Evolutionary conservation across 2,888 invertebrate genomes (phyloP), one percentile per base, ranked within the genome.

Genomic region (Tipula unca): DNA sequence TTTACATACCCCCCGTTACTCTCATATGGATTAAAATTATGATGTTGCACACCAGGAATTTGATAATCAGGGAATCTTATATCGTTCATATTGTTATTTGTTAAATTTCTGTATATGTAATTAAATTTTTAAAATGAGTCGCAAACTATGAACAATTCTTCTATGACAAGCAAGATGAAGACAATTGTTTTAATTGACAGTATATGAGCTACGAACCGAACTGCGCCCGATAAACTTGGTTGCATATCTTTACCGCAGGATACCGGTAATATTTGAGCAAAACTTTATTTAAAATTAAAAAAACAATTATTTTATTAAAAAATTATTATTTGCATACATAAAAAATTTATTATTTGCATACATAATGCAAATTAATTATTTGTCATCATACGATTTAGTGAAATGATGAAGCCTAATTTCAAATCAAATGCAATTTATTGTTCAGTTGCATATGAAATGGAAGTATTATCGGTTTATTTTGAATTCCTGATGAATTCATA

Each of bases 1-100:
- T 85, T 86, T 87, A 87, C 90, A 92, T 92, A 95, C 95, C 95
- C 95, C 92, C 95, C 95, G 89, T 96, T 96, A 87, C 95, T 94
- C 85, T 94, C 93, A 88, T 96, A 96, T 0, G 95, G 95, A 84
- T 91, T 92, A 88, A 94, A 94, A 86, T 92, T 90, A 32, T 91
- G 91, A 86, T 91, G 91, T 69, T 69, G 25, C 86, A 90, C 91
- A 32, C 90, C 91, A 83, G 90, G 90, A n/a, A 90, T 89, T 87
- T 89, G 88, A 86, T 91, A 91, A 82, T 91, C 91, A 2, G 91
- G 89, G 85, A 90, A 90, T 85, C 86, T 84, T 82, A 42, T 29
- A 10, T 39, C 39, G 8, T 3, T 17, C 84, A 84, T 84, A 4
- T 83, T 83, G n/a, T 3, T 29, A 82, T 82, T 48, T 39, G 6